phyloP scores from a whole-genome alignment of 2,797 vertebrate species.

The Anolis apletophallus region DNA sequence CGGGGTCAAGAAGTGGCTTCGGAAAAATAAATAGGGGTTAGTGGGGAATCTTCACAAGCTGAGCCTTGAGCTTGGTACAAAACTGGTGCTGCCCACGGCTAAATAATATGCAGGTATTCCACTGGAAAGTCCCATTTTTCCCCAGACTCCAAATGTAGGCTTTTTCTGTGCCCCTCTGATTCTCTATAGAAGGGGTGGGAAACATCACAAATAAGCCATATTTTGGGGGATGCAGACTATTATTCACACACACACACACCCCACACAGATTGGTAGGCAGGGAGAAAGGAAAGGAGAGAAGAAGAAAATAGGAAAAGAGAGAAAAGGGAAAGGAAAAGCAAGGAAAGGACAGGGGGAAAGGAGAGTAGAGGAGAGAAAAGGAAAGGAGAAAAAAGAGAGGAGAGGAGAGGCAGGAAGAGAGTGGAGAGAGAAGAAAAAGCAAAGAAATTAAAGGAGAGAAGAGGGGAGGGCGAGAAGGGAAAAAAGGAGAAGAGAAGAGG shows the following conservation, averaged over 20 bases:
- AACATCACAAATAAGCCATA: too few species aligned
- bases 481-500: too few species aligned
- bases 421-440: too few species aligned
- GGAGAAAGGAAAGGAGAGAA: neutral
- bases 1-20: neutral
- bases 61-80: neutral
- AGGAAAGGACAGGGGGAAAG: neutral
- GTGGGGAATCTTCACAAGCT: neutral
- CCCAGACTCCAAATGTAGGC: neutral
- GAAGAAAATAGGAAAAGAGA: accelerated
- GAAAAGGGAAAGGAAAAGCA: neutral
- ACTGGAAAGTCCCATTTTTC: neutral
- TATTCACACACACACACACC: too few species aligned
- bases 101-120: neutral
- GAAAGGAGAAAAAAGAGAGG: too few species aligned
- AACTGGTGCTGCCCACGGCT: neutral
- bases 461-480: too few species aligned
- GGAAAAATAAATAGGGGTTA: neutral
- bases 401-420: too few species aligned
- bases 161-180: neutral
- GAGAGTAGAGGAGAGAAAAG: neutral
- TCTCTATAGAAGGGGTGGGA: neutral
- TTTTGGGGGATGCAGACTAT: too few species aligned
- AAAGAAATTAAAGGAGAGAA: too few species aligned
- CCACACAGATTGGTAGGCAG: too few species aligned